Percentiles rank a stretch among this genome's conserved stretches.
Conservation (phyloP, 2,113 vertebrate genomes). For the Dunckerocampus dactyliophorus region DNA sequence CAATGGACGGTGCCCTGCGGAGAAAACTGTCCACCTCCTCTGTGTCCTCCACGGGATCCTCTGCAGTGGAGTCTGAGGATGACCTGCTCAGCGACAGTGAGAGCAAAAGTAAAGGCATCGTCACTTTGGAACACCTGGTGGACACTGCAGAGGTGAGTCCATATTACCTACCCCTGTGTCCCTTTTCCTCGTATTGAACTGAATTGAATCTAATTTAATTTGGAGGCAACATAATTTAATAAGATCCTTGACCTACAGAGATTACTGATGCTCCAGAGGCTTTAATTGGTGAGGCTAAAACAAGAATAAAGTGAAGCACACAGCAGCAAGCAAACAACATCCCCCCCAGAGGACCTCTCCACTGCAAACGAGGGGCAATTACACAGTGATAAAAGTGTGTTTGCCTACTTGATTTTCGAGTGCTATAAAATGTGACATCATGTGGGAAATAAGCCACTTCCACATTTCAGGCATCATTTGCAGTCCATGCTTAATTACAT, state of each 20-base stretch:
- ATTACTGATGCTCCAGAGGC: not conserved
- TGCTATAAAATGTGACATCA: conserved; percentile 1
- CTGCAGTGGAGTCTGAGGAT: conserved; percentile 89
- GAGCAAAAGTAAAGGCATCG: conserved; percentile 87
- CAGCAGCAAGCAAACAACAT: conserved; percentile 30
- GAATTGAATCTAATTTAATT: not conserved
- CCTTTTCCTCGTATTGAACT: too few relatives aligned
- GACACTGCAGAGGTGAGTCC: conserved; percentile 78
- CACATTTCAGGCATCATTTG: not conserved
- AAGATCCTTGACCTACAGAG: not conserved
- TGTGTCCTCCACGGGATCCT: conserved; percentile 92
- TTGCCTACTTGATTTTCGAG: conserved; percentile 13
- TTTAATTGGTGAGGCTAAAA: conserved; percentile 17
- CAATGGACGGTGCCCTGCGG: conserved; percentile 70
- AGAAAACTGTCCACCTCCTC: conserved; percentile 90
- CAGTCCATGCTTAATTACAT: not conserved
- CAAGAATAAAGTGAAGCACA: conserved; percentile 17
- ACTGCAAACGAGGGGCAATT: conserved; percentile 20
- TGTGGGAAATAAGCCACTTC: conserved; percentile 5
- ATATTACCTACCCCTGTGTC: not conserved
- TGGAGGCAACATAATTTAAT: not conserved
- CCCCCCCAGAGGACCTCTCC: conserved; percentile 13
- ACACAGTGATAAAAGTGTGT: conserved; percentile 7
- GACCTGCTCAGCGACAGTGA: conserved; percentile 92
- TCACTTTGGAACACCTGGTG: conserved; percentile 84